Percentiles rank a stretch among this genome's conserved stretches.
phyloP scores from a whole-genome alignment of 2,113 vertebrate genomes.

The Corythornis madagascariensis region DNA sequence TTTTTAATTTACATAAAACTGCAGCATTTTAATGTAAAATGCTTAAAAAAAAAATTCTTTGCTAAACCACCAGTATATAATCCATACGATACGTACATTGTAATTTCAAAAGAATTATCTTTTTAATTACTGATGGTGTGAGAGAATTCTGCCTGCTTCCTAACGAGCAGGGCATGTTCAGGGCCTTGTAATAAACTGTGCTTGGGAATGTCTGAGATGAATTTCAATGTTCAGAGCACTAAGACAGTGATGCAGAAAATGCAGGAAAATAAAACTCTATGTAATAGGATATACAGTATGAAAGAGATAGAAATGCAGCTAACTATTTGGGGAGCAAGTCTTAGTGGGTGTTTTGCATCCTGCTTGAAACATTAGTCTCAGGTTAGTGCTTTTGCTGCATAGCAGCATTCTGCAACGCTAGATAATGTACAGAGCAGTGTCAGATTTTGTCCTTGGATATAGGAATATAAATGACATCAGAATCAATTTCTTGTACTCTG shows the following conservation, averaged over 20 bases:
- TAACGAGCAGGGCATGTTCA: fast-evolving
- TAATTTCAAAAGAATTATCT: not conserved
- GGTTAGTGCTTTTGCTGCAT: not conserved
- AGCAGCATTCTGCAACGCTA: not conserved
- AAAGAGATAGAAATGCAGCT: not conserved
- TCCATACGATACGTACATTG: not conserved
- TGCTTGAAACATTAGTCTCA: not conserved
- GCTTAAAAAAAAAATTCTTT: not conserved
- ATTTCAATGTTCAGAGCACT: not conserved
- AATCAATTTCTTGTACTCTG: not conserved
- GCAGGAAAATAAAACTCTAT: fast-evolving
- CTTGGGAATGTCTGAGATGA: not conserved
- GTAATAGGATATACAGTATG: not conserved
- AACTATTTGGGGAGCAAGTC: not conserved
- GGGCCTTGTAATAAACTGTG: not conserved
- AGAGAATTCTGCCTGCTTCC: not conserved
- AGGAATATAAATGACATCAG: not conserved
- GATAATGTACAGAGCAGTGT: not conserved
- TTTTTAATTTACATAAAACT: not conserved
- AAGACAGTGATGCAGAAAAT: not conserved
- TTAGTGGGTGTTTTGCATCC: not conserved
- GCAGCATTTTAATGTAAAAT: not conserved
- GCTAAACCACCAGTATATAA: not conserved
- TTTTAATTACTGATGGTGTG: not conserved
- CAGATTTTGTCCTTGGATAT: not conserved